Conservation (phyloP, 2,888 invertebrate species). For the Criorhina ranunculi region DNA sequence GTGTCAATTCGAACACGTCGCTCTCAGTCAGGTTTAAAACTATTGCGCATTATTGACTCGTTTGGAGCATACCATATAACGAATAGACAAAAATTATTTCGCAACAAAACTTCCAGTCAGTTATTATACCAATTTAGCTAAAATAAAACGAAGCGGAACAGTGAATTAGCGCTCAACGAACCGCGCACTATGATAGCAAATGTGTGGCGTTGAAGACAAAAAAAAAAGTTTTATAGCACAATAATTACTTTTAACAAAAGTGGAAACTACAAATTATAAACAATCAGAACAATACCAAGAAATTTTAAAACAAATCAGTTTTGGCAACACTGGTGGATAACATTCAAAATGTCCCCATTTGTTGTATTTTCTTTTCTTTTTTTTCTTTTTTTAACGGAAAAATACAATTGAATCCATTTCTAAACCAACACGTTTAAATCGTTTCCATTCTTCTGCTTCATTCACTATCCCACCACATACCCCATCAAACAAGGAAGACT, state of each 20-base stretch:
- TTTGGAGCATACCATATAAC: too few relatives aligned
- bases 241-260: not conserved
- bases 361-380: too few relatives aligned
- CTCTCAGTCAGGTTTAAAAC: too few relatives aligned
- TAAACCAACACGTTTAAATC: constrained; percentile 10
- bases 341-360: too few relatives aligned
- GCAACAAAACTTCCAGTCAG: not conserved
- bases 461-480: not conserved
- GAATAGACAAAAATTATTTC: not conserved
- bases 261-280: not conserved
- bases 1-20: too few relatives aligned
- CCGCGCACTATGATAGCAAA: not conserved
- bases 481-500: not conserved
- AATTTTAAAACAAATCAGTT: not conserved
- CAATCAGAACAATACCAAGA: not conserved
- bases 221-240: not conserved
- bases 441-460: not conserved
- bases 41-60: too few relatives aligned
- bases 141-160: constrained; percentile 15
- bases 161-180: constrained; percentile 10
- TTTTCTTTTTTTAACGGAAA: constrained; percentile 3
- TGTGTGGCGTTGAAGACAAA: not conserved
- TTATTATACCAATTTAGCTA: not conserved
- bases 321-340: not conserved
- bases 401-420: constrained; percentile 22